Conservation (phyloP, 2,888 invertebrate species). For the Himalopsyche anomala region DNA sequence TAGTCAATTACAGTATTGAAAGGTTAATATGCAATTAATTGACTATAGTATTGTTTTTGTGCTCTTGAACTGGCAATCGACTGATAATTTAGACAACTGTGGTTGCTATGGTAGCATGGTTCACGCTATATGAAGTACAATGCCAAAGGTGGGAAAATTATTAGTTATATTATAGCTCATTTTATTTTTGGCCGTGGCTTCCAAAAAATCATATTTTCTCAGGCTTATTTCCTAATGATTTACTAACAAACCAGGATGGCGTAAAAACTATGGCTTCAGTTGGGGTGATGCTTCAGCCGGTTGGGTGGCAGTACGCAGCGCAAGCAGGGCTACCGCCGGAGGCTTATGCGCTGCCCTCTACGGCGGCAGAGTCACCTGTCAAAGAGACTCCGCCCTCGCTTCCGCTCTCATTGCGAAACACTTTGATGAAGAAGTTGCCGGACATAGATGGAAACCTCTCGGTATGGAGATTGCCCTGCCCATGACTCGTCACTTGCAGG, state of each 20-base stretch:
- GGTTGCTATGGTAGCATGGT: too few relatives aligned
- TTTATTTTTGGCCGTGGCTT: too few relatives aligned
- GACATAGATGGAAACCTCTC: conserved; percentile 67
- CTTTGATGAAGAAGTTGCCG: conserved; percentile 66
- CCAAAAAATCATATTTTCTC: too few relatives aligned
- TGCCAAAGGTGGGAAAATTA: too few relatives aligned
- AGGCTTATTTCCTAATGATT: too few relatives aligned
- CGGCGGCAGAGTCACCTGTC: conserved; percentile 70
- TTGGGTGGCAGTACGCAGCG: conserved; percentile 61
- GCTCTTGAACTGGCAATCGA: too few relatives aligned
- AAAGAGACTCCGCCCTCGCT: conserved; percentile 69
- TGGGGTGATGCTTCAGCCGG: conserved; percentile 72
- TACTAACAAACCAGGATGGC: conserved; percentile 70
- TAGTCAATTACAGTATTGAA: too few relatives aligned
- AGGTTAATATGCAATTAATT: too few relatives aligned
- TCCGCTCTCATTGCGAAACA: conserved; percentile 63
- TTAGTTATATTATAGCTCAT: too few relatives aligned
- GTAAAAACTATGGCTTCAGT: conserved; percentile 74
- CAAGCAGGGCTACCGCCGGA: conserved; percentile 55
- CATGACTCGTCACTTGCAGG: conserved; percentile 70
- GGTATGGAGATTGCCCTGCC: conserved; percentile 72
- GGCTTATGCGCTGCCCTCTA: conserved; percentile 70
- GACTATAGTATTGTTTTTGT: too few relatives aligned
- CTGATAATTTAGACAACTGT: too few relatives aligned
- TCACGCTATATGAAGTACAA: too few relatives aligned